Conservation (phyloP, 2,888 invertebrate genomes). For the Diachrysia chrysitis region DNA sequence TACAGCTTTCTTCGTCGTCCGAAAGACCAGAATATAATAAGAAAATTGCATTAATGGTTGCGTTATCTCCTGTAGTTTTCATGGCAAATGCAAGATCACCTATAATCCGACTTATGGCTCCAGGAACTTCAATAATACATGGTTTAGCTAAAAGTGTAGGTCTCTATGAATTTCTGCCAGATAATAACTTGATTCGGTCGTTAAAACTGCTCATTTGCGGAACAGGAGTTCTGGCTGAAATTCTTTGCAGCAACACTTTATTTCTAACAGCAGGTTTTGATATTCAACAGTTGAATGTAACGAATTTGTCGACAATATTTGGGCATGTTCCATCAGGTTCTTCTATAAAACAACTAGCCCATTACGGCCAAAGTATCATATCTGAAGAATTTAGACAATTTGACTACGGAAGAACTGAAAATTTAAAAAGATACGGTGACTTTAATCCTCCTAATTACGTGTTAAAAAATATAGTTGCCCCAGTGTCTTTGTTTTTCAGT, state of each 20-base stretch:
- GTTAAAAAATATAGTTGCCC: slow-evolving; percentile 68
- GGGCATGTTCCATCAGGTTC: slow-evolving; percentile 88
- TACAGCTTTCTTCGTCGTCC: slow-evolving; percentile 88
- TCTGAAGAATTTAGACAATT: slow-evolving; percentile 73
- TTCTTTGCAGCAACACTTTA: slow-evolving; percentile 89
- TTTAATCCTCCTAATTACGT: slow-evolving; percentile 71
- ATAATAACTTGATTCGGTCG: slow-evolving; percentile 80
- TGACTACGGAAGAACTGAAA: slow-evolving; percentile 72
- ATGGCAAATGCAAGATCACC: slow-evolving; percentile 79
- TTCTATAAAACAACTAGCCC: slow-evolving; percentile 85
- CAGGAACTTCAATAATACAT: slow-evolving; percentile 65
- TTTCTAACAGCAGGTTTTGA: slow-evolving; percentile 90
- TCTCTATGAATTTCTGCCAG: slow-evolving; percentile 91
- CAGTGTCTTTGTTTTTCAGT: slow-evolving; percentile 76
- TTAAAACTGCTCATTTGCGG: slow-evolving; percentile 84
- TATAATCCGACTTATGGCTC: slow-evolving; percentile 70
- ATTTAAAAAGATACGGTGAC: slow-evolving; percentile 70
- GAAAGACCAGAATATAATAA: slow-evolving; percentile 87
- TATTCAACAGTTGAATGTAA: slow-evolving; percentile 88
- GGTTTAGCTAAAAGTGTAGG: slow-evolving; percentile 78
- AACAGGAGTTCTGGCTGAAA: slow-evolving; percentile 76
- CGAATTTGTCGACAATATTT: slow-evolving; percentile 88
- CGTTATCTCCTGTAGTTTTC: slow-evolving; percentile 90
- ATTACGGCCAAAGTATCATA: slow-evolving; percentile 86
- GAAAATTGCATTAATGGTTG: slow-evolving; percentile 87